Base-by-base conservation (phyloP, 1,140 invertebrate genomes). In the Euglossa dilemma region DNA sequence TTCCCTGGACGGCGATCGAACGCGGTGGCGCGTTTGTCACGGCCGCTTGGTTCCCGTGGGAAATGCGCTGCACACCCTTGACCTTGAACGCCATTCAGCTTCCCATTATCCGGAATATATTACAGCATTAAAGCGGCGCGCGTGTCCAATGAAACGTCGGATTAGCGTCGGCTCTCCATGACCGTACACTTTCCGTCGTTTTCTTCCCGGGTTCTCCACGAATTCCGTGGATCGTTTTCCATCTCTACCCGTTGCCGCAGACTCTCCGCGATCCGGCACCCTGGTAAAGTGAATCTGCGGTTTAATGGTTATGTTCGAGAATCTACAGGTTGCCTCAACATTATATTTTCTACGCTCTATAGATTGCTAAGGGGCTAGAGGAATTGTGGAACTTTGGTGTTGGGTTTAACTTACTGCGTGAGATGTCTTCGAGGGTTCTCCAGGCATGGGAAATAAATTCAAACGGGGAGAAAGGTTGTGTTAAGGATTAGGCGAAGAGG, bases 61-160 rank as follows among this genome's bases (percentile, higher is more conserved):
- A 74, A 67, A 74, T 54, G 80, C 64, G 25, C 61, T 7, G 85
- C 64, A 73, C 56, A 86, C 72, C 70, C 57, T 79, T 82, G 81
- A 72, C 86, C 85, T 84, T 87, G 80, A 87, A 74, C 76, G 67
- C 79, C 61, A 67, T 85, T 71, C 61, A 28, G 61, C 79, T 73
- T 64, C 71, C 52, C 72, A 81, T 57, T 66, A 76, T 74, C 47
- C 74, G 61, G 85, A 80, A 87, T 87, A 80, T 80, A 87, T 87
- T 87, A 66, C 67, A 61, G 64, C 56, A 63, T 84, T 87, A 87
- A 84, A 87, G 63, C 66, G 43, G 63, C 52, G 71, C 69, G 50
- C 71, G 75, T 73, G 72, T 85, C 73, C 67, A 45, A 72, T 52
- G 56, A 52, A 45, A 80, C 16, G 69, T 63, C 57, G 57, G 69